Conservation (phyloP, 2,113 vertebrate species). For the Casuarius casuarius region DNA sequence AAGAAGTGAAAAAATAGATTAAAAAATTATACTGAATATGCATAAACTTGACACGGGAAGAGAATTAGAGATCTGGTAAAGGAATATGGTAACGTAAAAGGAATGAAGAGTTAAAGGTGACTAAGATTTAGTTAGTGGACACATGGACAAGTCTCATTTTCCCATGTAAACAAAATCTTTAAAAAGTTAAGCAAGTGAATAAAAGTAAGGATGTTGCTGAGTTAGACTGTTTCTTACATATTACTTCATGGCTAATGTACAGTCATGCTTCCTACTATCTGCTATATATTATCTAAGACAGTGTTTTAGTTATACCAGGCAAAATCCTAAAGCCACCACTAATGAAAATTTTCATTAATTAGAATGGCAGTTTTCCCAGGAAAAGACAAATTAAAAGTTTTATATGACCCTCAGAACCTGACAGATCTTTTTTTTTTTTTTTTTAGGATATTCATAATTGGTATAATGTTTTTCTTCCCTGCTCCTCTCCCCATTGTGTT, state of each 20-base stretch:
- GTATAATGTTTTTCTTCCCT: background rate
- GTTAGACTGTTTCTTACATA: background rate
- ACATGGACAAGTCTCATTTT: background rate
- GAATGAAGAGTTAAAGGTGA: background rate
- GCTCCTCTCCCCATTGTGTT: constrained; percentile 1
- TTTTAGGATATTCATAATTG: background rate
- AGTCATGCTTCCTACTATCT: background rate
- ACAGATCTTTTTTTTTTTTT: background rate
- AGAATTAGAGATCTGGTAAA: background rate
- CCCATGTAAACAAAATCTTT: background rate
- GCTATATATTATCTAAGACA: background rate
- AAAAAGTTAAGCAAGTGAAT: background rate
- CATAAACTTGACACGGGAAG: background rate
- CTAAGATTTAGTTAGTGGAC: background rate
- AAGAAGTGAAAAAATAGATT: background rate
- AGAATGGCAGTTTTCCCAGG: background rate
- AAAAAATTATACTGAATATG: background rate
- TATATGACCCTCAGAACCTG: background rate
- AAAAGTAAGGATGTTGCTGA: background rate
- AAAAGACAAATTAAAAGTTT: background rate
- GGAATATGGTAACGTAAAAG: background rate
- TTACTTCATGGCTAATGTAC: background rate
- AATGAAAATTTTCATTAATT: background rate
- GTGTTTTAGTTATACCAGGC: background rate
- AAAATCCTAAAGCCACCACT: background rate